phyloP scores from a whole-genome alignment of 2,888 invertebrate species.

The Folsomia candida region DNA sequence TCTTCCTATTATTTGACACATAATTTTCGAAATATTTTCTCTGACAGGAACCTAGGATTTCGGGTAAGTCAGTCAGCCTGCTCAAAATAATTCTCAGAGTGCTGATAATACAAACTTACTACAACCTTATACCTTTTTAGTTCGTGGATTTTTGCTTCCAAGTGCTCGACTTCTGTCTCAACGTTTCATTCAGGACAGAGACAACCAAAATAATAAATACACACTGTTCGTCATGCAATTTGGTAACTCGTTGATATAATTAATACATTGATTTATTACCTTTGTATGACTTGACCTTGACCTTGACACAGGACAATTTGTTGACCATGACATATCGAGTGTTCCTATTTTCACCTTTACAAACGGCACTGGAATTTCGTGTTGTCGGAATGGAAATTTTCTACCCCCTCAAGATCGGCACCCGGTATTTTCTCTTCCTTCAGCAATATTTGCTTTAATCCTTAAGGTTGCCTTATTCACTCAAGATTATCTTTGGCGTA shows the following conservation, averaged over 20 bases:
- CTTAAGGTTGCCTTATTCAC: too few relatives aligned
- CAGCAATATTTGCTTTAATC: too few relatives aligned
- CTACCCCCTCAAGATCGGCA: conserved; percentile 37
- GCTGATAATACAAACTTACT: too few relatives aligned
- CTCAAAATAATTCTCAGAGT: too few relatives aligned
- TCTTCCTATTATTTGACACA: too few relatives aligned
- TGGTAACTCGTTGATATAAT: conserved; percentile 49
- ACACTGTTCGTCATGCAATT: conserved; percentile 49
- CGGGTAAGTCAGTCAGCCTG: too few relatives aligned
- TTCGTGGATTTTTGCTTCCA: conserved; percentile 55
- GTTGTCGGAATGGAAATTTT: conserved; percentile 47
- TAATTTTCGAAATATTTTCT: too few relatives aligned
- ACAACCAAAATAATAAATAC: conserved; percentile 42
- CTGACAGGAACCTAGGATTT: too few relatives aligned
- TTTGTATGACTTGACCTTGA: neutral
- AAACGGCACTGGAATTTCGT: conserved; percentile 50
- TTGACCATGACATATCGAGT: conserved; percentile 18
- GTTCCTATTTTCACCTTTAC: conserved; percentile 31
- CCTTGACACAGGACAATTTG: conserved; percentile 6
- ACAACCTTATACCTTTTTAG: conserved; percentile 59
- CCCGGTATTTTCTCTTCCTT: conserved; percentile 33
- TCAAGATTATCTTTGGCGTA: too few relatives aligned
- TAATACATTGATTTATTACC: neutral
- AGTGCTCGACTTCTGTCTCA: conserved; percentile 52
- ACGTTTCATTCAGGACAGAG: conserved; percentile 51